Conservation (phyloP, 2,797 vertebrate species). For the Cyclopterus lumpus region DNA sequence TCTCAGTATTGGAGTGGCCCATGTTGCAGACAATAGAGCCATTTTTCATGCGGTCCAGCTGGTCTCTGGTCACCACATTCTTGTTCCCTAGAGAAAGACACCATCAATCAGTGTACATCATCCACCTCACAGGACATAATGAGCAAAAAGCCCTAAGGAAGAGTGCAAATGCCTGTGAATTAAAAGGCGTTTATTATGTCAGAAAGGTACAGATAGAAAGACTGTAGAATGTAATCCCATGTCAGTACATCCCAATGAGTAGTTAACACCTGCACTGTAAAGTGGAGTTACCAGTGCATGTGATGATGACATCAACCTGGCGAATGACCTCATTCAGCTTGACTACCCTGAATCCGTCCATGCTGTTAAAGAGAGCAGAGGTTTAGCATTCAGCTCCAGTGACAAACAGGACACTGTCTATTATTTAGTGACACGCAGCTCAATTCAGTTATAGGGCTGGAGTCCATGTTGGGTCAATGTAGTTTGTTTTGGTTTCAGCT, state of each 20-base stretch:
- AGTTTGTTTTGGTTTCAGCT: background rate
- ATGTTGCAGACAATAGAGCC: slow-evolving; percentile 96
- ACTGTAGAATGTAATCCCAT: slow-evolving; percentile 8
- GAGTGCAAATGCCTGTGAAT: background rate
- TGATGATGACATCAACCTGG: slow-evolving; percentile 93
- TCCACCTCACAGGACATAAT: background rate
- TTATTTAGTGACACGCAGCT: slow-evolving; percentile 32
- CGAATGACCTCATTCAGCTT: slow-evolving; percentile 95
- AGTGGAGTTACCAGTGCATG: slow-evolving; percentile 90
- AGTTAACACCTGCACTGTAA: background rate
- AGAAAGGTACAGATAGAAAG: slow-evolving; percentile 3
- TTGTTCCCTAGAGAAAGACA: slow-evolving; percentile 88
- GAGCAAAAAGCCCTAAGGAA: background rate
- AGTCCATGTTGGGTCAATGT: background rate
- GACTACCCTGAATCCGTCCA: slow-evolving; percentile 96
- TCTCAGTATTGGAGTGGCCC: slow-evolving; percentile 97
- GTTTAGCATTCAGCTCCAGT: slow-evolving; percentile 5
- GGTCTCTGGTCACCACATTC: slow-evolving; percentile 94
- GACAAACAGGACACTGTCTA: slow-evolving; percentile 2
- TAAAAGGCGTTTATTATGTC: slow-evolving; percentile 1
- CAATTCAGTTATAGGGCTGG: background rate
- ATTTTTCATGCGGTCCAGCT: slow-evolving; percentile 96
- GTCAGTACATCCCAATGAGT: background rate
- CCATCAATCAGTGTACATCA: background rate
- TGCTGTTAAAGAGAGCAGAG: slow-evolving; percentile 79